Conservation (phyloP, 2,888 invertebrate species). For the Drosophila recens region DNA sequence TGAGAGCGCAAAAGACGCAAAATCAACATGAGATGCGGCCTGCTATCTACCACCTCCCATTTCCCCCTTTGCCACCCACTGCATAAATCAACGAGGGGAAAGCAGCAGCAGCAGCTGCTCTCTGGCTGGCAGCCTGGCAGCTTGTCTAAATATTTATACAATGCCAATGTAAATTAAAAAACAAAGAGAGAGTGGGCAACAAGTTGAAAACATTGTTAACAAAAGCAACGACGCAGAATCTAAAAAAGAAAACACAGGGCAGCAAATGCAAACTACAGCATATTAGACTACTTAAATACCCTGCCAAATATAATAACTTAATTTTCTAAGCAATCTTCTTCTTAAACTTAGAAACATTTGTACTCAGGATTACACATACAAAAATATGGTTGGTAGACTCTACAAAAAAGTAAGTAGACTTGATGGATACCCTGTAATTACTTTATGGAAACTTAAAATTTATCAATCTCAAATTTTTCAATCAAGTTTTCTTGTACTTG, state of each 20-base stretch:
- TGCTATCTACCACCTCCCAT: conserved; percentile 13
- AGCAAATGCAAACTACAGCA: not conserved
- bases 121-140: conserved; percentile 39
- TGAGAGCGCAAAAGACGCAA: conserved; percentile 69
- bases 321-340: not conserved
- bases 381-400: too few relatives aligned
- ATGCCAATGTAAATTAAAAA: conserved; percentile 80
- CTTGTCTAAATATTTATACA: conserved; percentile 78
- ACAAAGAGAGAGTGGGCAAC: conserved; percentile 65
- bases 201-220: conserved; percentile 75
- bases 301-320: not conserved
- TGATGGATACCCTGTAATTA: too few relatives aligned
- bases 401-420: too few relatives aligned
- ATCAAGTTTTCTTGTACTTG: too few relatives aligned
- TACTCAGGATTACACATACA: too few relatives aligned
- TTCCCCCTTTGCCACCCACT: conserved; percentile 8
- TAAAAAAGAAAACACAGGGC: conserved; percentile 33
- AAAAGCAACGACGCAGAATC: conserved; percentile 44
- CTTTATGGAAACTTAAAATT: too few relatives aligned
- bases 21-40: conserved; percentile 72
- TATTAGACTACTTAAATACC: not conserved
- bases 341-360: too few relatives aligned
- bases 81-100: conserved; percentile 65
- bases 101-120: conserved; percentile 24
- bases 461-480: too few relatives aligned